Evolutionary conservation across 2,113 vertebrate genomes (phyloP).

Genomic region (Ia io): DNA sequence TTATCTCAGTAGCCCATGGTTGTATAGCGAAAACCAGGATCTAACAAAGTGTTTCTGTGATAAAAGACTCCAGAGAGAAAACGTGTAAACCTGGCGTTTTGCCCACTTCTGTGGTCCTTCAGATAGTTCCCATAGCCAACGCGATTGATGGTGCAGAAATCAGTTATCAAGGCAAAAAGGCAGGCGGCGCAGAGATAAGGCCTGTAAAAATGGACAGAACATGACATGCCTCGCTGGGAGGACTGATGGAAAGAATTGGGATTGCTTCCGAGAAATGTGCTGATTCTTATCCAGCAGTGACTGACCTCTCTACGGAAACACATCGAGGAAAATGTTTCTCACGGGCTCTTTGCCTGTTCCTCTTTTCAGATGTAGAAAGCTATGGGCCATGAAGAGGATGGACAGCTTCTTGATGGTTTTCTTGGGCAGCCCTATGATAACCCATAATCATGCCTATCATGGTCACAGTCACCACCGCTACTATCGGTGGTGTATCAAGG

Average conservation of each 20-base stretch:
- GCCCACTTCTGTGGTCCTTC: not conserved
- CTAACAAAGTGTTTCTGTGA: not conserved
- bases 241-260: conserved; percentile 56
- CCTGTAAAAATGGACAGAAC: conserved; percentile 58
- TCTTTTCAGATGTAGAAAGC: conserved; percentile 14
- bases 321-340: conserved; percentile 58
- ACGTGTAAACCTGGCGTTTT: not conserved
- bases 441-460: not conserved
- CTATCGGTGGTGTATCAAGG: not conserved
- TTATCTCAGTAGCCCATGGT: not conserved
- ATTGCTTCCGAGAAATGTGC: conserved; percentile 60
- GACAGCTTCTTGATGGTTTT: not conserved
- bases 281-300: conserved; percentile 68
- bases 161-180: conserved; percentile 61
- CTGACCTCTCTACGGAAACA: conserved; percentile 54
- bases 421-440: not conserved
- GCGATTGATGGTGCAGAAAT: conserved; percentile 63
- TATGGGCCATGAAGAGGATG: not conserved
- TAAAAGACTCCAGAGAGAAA: conserved; percentile 40
- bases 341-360: not conserved
- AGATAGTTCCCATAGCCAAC: conserved; percentile 19
- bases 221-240: conserved; percentile 61
- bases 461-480: not conserved
- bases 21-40: not conserved
- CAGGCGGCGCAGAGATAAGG: conserved; percentile 60